Evolutionary conservation across 92 coral and sea anemone species (phyloP).

Genomic region (Epizoanthus fatuus): DNA sequence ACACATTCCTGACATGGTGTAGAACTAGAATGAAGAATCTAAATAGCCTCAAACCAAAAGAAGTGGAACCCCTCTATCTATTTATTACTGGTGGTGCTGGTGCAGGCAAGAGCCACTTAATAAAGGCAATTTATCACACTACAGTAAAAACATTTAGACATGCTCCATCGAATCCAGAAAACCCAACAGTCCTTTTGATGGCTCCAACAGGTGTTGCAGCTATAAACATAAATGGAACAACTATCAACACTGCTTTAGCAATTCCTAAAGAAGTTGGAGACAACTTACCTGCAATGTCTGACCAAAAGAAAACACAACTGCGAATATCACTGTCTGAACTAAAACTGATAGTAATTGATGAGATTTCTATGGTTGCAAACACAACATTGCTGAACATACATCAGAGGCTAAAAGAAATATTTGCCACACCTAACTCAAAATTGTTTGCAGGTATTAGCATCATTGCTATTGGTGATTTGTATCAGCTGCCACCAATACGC

Average conservation of each 20-base stretch:
- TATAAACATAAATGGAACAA: no score
- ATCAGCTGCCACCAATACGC: not conserved
- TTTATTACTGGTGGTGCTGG: slow-evolving; percentile 69
- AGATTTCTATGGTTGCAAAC: slow-evolving; percentile 45
- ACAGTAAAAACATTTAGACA: slow-evolving; percentile 53
- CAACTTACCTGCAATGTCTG: no score
- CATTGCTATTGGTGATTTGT: slow-evolving; percentile 67
- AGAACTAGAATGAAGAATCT: slow-evolving; percentile 47
- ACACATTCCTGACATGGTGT: no score
- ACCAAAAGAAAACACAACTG: slow-evolving; percentile 41
- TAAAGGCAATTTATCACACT: slow-evolving; percentile 41
- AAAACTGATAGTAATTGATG: no score
- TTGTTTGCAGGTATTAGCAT: slow-evolving; percentile 67
- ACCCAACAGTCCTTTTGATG: slow-evolving; percentile 64
- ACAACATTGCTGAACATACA: slow-evolving; percentile 59
- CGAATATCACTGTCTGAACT: slow-evolving; percentile 1
- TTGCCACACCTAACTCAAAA: slow-evolving; percentile 59
- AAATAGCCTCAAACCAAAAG: slow-evolving; percentile 51
- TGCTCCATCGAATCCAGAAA: slow-evolving; percentile 48
- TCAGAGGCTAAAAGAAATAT: slow-evolving; percentile 1
- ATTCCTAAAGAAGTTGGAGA: no score
- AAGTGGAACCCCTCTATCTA: slow-evolving; percentile 54
- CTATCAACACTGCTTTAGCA: not conserved
- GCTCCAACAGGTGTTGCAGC: slow-evolving; percentile 27
- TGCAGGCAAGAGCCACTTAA: slow-evolving; percentile 36